These are phyloP conservation scores for Lacerta agilis DNA, from an alignment of 2,797 vertebrate species.

Conservation along the genomic window DNA sequence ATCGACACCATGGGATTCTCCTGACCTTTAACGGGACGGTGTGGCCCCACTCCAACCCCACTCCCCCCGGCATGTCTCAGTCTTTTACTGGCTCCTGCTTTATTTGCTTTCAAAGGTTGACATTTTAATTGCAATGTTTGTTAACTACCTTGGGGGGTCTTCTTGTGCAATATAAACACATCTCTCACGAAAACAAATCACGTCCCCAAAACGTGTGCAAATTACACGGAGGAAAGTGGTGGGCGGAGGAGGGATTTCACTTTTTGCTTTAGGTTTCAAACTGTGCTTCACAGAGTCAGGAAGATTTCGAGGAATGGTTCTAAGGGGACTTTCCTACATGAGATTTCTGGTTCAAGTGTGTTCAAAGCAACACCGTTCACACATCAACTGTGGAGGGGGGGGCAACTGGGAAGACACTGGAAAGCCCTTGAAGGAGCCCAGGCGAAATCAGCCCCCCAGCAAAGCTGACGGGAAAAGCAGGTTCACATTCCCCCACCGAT, in stretches of 20 bases:
- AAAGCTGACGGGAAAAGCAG: not conserved
- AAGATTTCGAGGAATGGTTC: not conserved
- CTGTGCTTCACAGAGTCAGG: not conserved
- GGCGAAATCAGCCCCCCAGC: not conserved
- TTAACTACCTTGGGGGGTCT: not conserved
- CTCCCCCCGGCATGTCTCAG: not conserved
- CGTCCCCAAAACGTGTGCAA: too few relatives aligned
- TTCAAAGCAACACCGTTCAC: too few relatives aligned
- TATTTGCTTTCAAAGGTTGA: not conserved
- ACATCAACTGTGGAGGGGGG: not conserved
- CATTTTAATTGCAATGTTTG: not conserved
- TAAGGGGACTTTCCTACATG: not conserved
- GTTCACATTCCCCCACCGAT: not conserved
- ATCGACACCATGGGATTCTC: not conserved
- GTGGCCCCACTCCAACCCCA: too few relatives aligned
- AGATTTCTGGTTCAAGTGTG: not conserved
- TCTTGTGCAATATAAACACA: not conserved
- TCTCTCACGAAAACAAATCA: not conserved
- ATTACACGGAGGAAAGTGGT: not conserved
- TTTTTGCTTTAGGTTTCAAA: not conserved
- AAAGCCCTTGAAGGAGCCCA: not conserved
- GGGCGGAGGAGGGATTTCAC: too few relatives aligned
- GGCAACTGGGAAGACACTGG: not conserved
- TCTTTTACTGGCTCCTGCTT: not conserved
- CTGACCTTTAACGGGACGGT: not conserved